phyloP scores from a whole-genome alignment of 2,888 invertebrate genomes.

The Nomada lathburiana region DNA sequence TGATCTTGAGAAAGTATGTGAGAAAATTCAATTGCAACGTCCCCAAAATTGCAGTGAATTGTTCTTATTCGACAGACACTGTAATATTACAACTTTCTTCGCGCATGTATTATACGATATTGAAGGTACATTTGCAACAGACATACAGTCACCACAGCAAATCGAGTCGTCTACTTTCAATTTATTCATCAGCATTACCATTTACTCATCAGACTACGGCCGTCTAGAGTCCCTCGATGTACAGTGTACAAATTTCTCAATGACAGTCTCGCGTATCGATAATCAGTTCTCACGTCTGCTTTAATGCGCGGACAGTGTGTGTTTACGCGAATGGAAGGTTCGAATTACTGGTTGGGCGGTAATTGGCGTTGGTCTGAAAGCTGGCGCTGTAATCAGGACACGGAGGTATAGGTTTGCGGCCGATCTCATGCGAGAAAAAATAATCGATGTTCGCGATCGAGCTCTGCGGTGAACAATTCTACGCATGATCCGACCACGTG shows the following conservation, averaged over 20 bases:
- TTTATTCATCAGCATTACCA: too few species aligned
- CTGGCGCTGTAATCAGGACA: slow-evolving; percentile 58
- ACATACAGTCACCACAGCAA: too few species aligned
- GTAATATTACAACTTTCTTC: too few species aligned
- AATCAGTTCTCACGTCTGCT: slow-evolving; percentile 58
- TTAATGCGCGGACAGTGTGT: slow-evolving; percentile 55
- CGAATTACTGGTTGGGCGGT: slow-evolving; percentile 62
- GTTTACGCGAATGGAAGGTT: slow-evolving; percentile 60
- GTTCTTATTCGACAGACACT: too few species aligned
- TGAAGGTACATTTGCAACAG: too few species aligned
- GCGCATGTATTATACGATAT: too few species aligned
- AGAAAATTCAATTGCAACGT: too few species aligned
- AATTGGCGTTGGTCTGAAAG: slow-evolving; percentile 62
- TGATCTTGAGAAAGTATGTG: too few species aligned
- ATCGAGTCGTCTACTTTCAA: too few species aligned
- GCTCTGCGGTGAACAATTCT: slow-evolving; percentile 27
- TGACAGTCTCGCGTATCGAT: slow-evolving; percentile 38
- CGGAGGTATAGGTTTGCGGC: slow-evolving; percentile 33
- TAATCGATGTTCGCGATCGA: slow-evolving; percentile 35
- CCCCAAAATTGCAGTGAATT: too few species aligned
- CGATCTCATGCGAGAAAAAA: slow-evolving; percentile 38
- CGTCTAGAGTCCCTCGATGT: slow-evolving; percentile 16
- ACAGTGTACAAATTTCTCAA: slow-evolving; percentile 26
- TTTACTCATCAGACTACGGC: too few species aligned
- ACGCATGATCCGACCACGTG: background rate